Conservation (phyloP, 2,888 invertebrate species). For the Loripinus fragilis region DNA sequence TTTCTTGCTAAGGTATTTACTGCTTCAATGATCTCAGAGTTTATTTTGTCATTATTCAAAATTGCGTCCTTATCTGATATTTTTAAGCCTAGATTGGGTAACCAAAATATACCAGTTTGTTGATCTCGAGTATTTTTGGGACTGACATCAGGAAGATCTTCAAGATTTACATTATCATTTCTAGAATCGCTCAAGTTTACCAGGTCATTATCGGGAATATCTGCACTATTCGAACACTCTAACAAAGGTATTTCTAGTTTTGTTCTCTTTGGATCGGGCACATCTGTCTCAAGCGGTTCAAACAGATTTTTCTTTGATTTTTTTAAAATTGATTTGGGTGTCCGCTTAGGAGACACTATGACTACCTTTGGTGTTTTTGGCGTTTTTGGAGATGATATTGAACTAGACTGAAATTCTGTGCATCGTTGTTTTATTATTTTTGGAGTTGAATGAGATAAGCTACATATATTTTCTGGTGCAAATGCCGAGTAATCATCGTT, state of each 20-base stretch:
- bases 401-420: background rate
- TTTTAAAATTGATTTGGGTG: constrained; percentile 9
- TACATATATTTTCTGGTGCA: background rate
- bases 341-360: background rate
- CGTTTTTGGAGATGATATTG: background rate
- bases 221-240: background rate
- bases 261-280: background rate
- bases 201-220: no score
- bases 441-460: background rate
- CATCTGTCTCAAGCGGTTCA: background rate
- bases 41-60: no score
- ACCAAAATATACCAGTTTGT: background rate
- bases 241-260: background rate
- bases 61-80: no score
- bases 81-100: no score
- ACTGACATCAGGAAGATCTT: background rate
- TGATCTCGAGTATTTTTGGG: background rate
- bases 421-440: background rate
- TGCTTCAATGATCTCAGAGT: no score
- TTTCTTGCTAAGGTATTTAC: constrained; percentile 1
- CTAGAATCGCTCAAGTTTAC: background rate
- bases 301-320: background rate
- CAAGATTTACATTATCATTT: background rate
- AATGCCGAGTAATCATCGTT: background rate
- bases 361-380: constrained; percentile 9